Evolutionary conservation across 2,888 invertebrate genomes (phyloP).

Genomic region (Xestia sexstrigata): DNA sequence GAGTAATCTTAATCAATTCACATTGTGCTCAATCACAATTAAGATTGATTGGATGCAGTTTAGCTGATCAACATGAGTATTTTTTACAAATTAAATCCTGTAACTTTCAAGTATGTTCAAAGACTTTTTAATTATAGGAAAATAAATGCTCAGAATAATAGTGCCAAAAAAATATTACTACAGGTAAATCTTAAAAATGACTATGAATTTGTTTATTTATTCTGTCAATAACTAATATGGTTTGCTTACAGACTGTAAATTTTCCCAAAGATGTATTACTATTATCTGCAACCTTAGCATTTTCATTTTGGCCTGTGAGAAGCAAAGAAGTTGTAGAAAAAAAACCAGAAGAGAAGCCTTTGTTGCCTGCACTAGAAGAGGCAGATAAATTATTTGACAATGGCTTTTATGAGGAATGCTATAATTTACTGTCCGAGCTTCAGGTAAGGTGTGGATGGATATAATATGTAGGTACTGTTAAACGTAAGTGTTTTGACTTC

Average conservation of each 20-base stretch:
- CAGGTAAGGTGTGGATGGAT: constrained; percentile 81
- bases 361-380: constrained; percentile 85
- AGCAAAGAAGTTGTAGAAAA: constrained; percentile 65
- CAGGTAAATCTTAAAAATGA: constrained; percentile 34
- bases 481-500: not conserved
- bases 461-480: not conserved
- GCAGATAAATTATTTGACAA: constrained; percentile 93
- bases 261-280: constrained; percentile 49
- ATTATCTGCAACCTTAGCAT: constrained; percentile 72
- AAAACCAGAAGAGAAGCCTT: constrained; percentile 70
- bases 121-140: constrained; percentile 35
- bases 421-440: constrained; percentile 90
- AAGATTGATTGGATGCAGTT: no score
- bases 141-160: constrained; percentile 28
- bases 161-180: constrained; percentile 15
- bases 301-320: constrained; percentile 81
- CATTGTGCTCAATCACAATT: no score
- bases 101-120: constrained; percentile 50
- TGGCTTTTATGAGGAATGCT: constrained; percentile 92
- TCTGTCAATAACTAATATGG: no score
- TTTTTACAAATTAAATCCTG: constrained; percentile 50
- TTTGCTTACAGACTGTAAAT: constrained; percentile 51
- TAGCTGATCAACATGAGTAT: constrained; percentile 30
- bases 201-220: not conserved
- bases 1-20: not conserved